Conservation (phyloP, 2,888 invertebrate genomes). For the Unio pictorum region DNA sequence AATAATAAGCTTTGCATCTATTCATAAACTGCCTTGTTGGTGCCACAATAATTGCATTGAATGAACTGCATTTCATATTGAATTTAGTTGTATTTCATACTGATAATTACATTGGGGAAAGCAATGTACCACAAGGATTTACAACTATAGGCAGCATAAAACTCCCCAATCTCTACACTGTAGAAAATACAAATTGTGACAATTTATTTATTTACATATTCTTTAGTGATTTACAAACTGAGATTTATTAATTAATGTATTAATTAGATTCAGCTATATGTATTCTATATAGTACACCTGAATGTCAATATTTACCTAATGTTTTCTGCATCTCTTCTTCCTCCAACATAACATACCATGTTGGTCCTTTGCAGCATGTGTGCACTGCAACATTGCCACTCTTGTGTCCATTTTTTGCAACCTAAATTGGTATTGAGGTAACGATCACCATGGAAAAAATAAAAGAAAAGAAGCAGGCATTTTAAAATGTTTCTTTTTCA, state of each 20-base stretch:
- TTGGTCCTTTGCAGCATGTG: slow-evolving; percentile 64
- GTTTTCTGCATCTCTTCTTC: slow-evolving; percentile 62
- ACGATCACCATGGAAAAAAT: slow-evolving; percentile 8
- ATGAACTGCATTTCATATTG: too few relatives aligned
- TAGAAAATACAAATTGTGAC: too few relatives aligned
- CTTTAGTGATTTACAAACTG: background rate
- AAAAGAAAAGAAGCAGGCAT: background rate
- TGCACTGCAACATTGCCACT: slow-evolving; percentile 61
- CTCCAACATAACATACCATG: slow-evolving; percentile 66
- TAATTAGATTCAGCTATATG: background rate
- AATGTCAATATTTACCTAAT: slow-evolving; percentile 42
- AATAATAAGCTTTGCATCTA: too few relatives aligned
- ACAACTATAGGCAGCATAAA: too few relatives aligned
- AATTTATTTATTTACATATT: too few relatives aligned
- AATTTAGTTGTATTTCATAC: too few relatives aligned
- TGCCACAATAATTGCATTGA: too few relatives aligned
- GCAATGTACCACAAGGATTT: too few relatives aligned
- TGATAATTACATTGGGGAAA: too few relatives aligned
- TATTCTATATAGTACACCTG: background rate
- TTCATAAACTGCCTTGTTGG: too few relatives aligned
- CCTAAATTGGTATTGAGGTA: slow-evolving; percentile 26
- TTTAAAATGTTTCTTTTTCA: background rate
- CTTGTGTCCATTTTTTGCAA: slow-evolving; percentile 60
- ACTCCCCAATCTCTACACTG: too few relatives aligned
- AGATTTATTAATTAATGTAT: background rate